Base-by-base conservation (phyloP, 2,797 vertebrate species). In the Astyanax mexicanus region DNA sequence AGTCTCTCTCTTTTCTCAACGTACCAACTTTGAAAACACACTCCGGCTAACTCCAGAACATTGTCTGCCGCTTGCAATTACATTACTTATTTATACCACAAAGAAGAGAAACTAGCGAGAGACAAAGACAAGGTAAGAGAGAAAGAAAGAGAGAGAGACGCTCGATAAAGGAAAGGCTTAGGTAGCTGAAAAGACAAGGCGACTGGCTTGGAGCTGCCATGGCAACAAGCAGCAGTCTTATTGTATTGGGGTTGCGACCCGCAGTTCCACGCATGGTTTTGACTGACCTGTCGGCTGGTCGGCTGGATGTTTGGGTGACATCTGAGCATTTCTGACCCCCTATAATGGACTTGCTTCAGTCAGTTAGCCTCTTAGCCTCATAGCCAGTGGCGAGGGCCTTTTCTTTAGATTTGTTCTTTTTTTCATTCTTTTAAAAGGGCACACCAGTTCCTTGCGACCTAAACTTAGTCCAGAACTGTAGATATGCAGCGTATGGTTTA, bases 61-160 rank as follows among this genome's bases (percentile, higher is more conserved):
- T 72, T 81, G 83, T 84, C 85, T 84, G 45, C 74, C 23, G 45
- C 81, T 80, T 57, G 45, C 81, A 84, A 79, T 86, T 81, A 78
- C 83, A 82, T 89, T 55, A 89, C 64, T 87, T 88, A 86, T 90
- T 88, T 72, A 90, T 88, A 80, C 79, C 58, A 72, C 69, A 78
- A 74, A 69, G 71, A 81, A 38, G 37, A 51, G 44, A 45, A n/a
- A n/a, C n/a, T n/a, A n/a, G 17, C 4, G 17, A 49, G 45, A 49
- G 1, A 51, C 4, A 21, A 47, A 51, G 7, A 51, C 10, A 21
- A n/a, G 19, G 17, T 47, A 3, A 74, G 15, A 19, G 17, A 51
- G 47, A 77, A n/a, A 19, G 17, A 47, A 3, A 74, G 15, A 19
- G 17, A 51, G 47, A 77, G 61, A 74, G 58, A 75, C 69, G 75